Evolutionary conservation across 2,113 vertebrate species (phyloP), one percentile per base, ranked within the genome.

Genomic region (Hippocampus zosterae): DNA sequence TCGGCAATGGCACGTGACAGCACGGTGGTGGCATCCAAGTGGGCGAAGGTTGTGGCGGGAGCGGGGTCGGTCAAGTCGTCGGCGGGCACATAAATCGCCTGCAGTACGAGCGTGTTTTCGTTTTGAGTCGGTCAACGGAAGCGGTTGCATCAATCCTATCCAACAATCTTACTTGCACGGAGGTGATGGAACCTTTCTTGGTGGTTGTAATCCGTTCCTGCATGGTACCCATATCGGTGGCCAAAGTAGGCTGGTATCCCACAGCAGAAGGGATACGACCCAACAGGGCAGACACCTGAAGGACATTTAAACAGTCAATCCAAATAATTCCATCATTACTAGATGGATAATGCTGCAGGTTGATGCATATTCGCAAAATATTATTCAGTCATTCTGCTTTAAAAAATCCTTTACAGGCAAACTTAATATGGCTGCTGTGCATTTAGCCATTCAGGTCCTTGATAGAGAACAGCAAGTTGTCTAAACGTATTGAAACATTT

Each of bases 141-240:
- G 19, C 23, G 10, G 29, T 7, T 2, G 41, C 40, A 27, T 18
- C 15, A 25, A 5, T 67, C 78, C 12, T 13, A 46, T 27, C 15
- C 63, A 27, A 5, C 21, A 33, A 18, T 9, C 63, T 46, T 75
- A 92, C 92, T 88, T 92, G 90, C 80, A 92, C 97, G 11, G 97
- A 98, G 3, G 97, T 98, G 90, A 99, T 98, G 6, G 97, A 98
- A 2, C 97, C 97, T 80, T 98, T 98, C 88, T 97, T 96, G 0
- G 97, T 99, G 88, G 97, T 98, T 77, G 97, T 99, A 81, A 98
- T 98, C 68, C 97, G 90, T 86, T 98, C 97, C 91, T 99, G 97
- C 97, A 99, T 98, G 90, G 96, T 97, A 73, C 97, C 97, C 97
- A 99, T 99, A 85, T 99, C 97, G 42, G 97, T 98, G 84, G 97